Conservation (phyloP, 2,113 vertebrate genomes). For the Serilophus lunatus region DNA sequence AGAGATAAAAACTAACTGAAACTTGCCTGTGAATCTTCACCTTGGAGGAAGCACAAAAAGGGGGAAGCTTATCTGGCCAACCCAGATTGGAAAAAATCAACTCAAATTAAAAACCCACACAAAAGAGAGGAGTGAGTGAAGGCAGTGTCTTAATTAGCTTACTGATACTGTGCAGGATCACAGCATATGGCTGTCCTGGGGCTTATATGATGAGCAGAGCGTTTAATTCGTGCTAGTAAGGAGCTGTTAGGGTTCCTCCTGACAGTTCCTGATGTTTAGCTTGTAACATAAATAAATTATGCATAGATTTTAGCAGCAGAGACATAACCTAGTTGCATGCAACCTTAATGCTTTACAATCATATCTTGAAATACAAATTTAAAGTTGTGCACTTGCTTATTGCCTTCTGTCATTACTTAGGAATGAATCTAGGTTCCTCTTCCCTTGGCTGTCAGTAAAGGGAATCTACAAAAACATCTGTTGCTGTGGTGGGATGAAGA, state of each 20-base stretch:
- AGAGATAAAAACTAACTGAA: not conserved
- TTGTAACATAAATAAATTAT: constrained; percentile 70
- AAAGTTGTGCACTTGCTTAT: constrained; percentile 16
- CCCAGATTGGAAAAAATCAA: constrained; percentile 32
- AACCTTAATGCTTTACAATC: constrained; percentile 55
- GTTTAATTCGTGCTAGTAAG: constrained; percentile 56
- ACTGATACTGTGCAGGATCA: constrained; percentile 46
- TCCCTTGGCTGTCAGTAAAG: not conserved
- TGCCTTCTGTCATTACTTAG: constrained; percentile 9
- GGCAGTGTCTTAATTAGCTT: constrained; percentile 66
- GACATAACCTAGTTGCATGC: constrained; percentile 58
- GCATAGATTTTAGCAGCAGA: constrained; percentile 63
- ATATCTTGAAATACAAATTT: constrained; percentile 36
- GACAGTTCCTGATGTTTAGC: constrained; percentile 64
- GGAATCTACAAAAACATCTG: not conserved
- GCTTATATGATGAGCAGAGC: constrained; percentile 53
- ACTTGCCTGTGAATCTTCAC: not conserved
- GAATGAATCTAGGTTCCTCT: not conserved
- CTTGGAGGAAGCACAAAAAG: not conserved
- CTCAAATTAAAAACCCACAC: constrained; percentile 38
- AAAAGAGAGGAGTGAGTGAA: not conserved
- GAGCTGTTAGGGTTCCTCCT: constrained; percentile 54
- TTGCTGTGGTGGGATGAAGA: not conserved
- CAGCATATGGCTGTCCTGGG: constrained; percentile 64
- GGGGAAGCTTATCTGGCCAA: constrained; percentile 42